These are phyloP conservation scores for Pristionchus arcanus DNA, from an alignment of 2,888 invertebrate species.

Conservation along the genomic window DNA sequence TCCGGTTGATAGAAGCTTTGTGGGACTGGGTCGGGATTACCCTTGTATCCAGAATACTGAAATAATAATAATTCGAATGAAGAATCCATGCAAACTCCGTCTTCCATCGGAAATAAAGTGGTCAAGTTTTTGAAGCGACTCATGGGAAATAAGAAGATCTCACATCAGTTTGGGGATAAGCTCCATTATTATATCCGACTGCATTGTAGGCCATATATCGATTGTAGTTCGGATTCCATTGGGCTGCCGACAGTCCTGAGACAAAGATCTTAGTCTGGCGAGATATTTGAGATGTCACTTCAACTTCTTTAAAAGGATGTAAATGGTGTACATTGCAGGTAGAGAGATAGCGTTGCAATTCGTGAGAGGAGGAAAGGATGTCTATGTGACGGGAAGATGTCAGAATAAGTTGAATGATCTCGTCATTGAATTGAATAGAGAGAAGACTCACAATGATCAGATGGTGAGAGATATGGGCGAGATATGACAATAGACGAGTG, in stretches of 20 bases:
- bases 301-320: no score
- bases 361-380: not conserved
- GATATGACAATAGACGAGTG: not conserved
- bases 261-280: not conserved
- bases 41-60: constrained; percentile 51
- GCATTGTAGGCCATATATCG: constrained; percentile 53
- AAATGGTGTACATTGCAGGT: not conserved
- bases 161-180: constrained; percentile 28
- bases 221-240: constrained; percentile 53
- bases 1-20: not conserved
- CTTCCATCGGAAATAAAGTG: not conserved
- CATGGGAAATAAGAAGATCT: not conserved
- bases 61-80: not conserved
- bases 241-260: constrained; percentile 39
- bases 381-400: not conserved
- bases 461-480: not conserved
- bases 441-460: not conserved
- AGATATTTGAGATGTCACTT: not conserved
- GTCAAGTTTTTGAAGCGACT: not conserved
- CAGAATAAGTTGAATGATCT: not conserved
- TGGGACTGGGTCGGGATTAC: constrained; percentile 26
- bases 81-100: not conserved
- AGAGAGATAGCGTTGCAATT: not conserved
- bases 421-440: not conserved
- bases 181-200: constrained; percentile 50